Percentiles rank a stretch among this genome's conserved stretches.
Evolutionary conservation across 2,113 vertebrate species (phyloP).

Genomic region (Phaethornis superciliosus): DNA sequence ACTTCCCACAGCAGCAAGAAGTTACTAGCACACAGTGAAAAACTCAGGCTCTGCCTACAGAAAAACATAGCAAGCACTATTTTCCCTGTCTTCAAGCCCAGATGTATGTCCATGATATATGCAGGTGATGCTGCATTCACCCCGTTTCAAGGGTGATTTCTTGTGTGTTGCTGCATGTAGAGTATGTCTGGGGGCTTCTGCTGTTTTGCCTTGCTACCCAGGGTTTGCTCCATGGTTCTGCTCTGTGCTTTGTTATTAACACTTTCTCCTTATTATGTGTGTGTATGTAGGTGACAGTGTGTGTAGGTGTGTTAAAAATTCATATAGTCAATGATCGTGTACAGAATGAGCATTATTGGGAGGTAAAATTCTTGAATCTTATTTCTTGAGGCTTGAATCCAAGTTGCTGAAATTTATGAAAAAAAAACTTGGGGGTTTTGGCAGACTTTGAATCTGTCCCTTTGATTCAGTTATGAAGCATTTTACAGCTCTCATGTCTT

Average conservation of each 20-base stretch:
- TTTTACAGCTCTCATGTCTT: background rate
- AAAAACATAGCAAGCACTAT: background rate
- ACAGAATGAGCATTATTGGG: background rate
- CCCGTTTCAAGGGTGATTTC: background rate
- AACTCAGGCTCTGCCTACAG: background rate
- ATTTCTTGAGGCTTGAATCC: background rate
- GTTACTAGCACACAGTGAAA: background rate
- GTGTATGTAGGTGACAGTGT: background rate
- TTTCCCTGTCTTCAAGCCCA: background rate
- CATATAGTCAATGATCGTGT: background rate
- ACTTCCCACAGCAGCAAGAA: background rate
- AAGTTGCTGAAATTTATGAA: background rate
- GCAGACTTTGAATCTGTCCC: background rate
- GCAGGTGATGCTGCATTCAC: background rate
- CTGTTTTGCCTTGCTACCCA: background rate
- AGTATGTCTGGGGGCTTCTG: background rate
- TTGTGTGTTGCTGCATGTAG: accelerated
- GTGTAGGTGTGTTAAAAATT: background rate
- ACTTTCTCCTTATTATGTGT: background rate
- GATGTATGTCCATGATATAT: accelerated
- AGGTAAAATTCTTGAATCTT: background rate
- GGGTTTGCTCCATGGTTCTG: background rate
- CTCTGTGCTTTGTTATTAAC: background rate
- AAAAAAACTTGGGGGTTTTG: background rate
- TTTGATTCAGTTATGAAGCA: background rate